Evolutionary conservation across 2,113 vertebrate genomes (phyloP).

Genomic region (Poeciliopsis turrubarensis): DNA sequence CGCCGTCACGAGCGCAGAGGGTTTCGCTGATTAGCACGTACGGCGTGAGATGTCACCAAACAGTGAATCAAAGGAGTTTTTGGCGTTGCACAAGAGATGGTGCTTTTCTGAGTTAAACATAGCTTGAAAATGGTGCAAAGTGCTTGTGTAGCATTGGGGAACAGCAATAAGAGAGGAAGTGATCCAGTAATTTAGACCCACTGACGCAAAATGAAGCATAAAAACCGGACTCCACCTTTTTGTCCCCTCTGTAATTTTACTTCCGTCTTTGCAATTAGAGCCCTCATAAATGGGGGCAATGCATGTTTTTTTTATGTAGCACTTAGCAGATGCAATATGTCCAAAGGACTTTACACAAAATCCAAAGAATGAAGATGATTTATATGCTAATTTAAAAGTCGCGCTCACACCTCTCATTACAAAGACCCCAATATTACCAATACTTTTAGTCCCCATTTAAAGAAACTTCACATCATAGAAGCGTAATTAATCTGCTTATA

Average conservation of each 20-base stretch:
- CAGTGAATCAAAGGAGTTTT: not conserved
- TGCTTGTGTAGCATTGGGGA: not conserved
- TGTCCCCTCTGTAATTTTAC: not conserved
- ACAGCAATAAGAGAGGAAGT: not conserved
- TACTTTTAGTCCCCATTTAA: too few species aligned
- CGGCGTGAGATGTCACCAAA: not conserved
- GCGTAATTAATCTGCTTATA: too few species aligned
- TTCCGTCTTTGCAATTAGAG: not conserved
- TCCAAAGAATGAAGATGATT: not conserved
- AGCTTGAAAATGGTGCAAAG: not conserved
- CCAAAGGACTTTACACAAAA: not conserved
- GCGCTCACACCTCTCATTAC: not conserved
- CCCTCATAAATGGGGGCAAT: not conserved
- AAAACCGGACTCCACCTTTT: not conserved
- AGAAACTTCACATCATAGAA: too few species aligned
- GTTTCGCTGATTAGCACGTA: not conserved
- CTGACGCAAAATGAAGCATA: not conserved
- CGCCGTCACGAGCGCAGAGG: not conserved
- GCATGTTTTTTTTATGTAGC: not conserved
- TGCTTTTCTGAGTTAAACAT: not conserved
- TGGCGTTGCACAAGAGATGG: not conserved
- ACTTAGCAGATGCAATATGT: not conserved
- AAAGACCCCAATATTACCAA: too few species aligned
- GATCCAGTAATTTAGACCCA: not conserved
- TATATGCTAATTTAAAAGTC: not conserved